Percentiles rank a stretch among this genome's conserved stretches.
phyloP scores from a whole-genome alignment of 35 echinoderm and acorn worm genomes.

The Ptychodera flava region DNA sequence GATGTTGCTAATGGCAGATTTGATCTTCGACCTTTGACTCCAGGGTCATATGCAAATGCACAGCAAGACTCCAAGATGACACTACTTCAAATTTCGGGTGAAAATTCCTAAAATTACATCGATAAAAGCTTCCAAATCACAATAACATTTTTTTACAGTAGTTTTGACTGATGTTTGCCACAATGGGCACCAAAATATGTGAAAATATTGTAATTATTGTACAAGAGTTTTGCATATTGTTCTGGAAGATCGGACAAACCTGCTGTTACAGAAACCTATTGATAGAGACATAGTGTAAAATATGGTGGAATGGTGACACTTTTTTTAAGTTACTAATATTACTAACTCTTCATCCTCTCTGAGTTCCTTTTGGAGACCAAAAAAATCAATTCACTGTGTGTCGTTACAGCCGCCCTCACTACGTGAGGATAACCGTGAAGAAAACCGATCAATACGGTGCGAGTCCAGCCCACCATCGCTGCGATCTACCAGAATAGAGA shows the following conservation, averaged over 20 bases:
- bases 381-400: too few relatives aligned
- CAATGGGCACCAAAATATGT: too few relatives aligned
- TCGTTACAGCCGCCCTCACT: background rate
- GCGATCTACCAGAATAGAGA: conserved; percentile 63
- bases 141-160: too few relatives aligned
- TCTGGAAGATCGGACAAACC: too few relatives aligned
- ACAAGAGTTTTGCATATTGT: too few relatives aligned
- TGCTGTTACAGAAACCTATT: background rate
- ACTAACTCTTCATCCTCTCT: background rate
- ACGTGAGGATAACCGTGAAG: background rate
- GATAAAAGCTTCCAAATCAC: too few relatives aligned
- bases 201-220: too few relatives aligned
- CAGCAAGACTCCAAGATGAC: too few relatives aligned
- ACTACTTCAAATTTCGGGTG: too few relatives aligned
- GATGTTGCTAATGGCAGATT: background rate
- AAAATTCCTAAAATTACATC: too few relatives aligned
- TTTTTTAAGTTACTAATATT: background rate
- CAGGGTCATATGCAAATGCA: background rate
- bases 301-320: background rate
- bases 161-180: too few relatives aligned
- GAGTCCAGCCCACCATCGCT: conserved; percentile 82
- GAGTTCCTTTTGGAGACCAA: too few relatives aligned
- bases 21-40: background rate
- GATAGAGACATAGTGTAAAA: background rate
- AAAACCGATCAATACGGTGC: conserved; percentile 51